Base-by-base conservation (phyloP, 2,888 invertebrate genomes). In the Holacanthella duospinosa region DNA sequence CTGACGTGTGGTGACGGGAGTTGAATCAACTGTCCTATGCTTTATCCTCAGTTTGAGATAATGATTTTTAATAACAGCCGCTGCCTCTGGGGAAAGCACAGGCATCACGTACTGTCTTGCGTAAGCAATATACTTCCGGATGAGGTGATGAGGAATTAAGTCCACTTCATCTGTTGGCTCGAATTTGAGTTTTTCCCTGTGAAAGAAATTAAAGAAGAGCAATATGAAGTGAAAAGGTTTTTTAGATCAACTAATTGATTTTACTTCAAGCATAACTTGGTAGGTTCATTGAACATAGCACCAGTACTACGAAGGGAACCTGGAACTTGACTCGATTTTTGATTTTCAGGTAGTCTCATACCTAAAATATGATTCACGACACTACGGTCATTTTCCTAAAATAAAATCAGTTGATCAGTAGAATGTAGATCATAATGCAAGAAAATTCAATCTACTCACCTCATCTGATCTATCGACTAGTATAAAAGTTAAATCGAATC, bases 401-500 rank as follows among this genome's bases (percentile, higher is more conserved):
- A 59, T 16, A 9, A 9, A 48, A 48, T 16, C 36, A 36, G 36
- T 36, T 6, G 16, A 16, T 36, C 36, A n/a, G n/a, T 58, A n/a
- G 21, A 16, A 58, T 58, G 24, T 21, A 43, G 19, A 43, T 16
- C 19, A 43, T n/a, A 43, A 43, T 43, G 19, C 43, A 43, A 16
- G 12, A 19, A 43, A 19, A 43, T 43, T 16, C n/a, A n/a, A n/a
- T 36, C 28, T 4, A 27, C 57, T 68, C 75, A 87, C 87, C 81
- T 87, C 85, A 77, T 92, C 85, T 3, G 93, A 89, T 75, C 85
- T 85, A 79, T 96, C 95, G 64, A 93, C 77, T 28, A 96, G 80
- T 67, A 95, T 86, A 76, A 93, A 96, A 56, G 93, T 87, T 62
- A 96, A 80, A 80, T 96, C 95, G 78, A 95, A 96, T 77, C 95